Evolutionary conservation across 2,113 vertebrate genomes (phyloP).

Genomic region (Pundamilia nyererei): DNA sequence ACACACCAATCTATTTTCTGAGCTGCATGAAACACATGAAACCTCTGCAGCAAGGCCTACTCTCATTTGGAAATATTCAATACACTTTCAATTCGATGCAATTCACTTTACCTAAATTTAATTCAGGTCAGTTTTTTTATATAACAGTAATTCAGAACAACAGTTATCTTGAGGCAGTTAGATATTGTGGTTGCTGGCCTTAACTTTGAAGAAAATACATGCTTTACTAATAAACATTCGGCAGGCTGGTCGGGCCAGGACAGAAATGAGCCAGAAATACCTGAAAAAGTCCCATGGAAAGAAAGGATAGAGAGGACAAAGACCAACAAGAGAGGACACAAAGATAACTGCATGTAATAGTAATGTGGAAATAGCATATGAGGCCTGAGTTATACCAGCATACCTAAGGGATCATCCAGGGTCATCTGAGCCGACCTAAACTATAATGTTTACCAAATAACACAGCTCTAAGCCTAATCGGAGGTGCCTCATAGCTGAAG

Average conservation of each 20-base stretch:
- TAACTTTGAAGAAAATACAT: not conserved
- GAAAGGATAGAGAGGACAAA: not conserved
- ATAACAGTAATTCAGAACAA: not conserved
- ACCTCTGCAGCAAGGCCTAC: not conserved
- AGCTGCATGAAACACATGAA: not conserved
- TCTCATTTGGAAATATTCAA: conserved; percentile 15
- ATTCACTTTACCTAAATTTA: not conserved
- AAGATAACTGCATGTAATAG: not conserved
- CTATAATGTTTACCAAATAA: not conserved
- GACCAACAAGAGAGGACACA: not conserved
- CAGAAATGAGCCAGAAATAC: not conserved
- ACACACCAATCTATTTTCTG: not conserved
- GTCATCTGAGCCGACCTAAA: not conserved
- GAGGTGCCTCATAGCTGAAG: not conserved
- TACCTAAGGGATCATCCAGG: not conserved
- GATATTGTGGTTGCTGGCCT: not conserved
- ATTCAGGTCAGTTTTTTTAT: not conserved
- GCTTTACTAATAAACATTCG: not conserved
- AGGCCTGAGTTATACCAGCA: not conserved
- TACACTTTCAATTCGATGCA: not conserved
- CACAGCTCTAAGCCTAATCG: not conserved
- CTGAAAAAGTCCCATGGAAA: not conserved
- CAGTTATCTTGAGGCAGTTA: not conserved
- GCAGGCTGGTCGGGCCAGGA: not conserved
- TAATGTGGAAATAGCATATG: not conserved